Percentiles rank a stretch among this genome's conserved stretches.
These are phyloP conservation scores for Clarias pachynema DNA, from an alignment of 2,797 vertebrate species.

Conservation along the genomic window DNA sequence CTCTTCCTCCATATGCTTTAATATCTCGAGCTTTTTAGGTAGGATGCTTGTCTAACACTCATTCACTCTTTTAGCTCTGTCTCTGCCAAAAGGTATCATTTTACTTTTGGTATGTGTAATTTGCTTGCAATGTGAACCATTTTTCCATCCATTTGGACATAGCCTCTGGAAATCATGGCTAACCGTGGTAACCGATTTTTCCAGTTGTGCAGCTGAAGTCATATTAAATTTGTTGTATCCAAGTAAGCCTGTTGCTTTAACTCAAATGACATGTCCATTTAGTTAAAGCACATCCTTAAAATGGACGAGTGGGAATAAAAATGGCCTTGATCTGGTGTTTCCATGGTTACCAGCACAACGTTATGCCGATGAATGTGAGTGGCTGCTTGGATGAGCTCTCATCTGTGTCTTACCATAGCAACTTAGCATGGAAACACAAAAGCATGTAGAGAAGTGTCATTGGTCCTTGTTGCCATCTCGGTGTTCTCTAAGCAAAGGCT, in stretches of 20 bases:
- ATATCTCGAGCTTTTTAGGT: slow-evolving; percentile 41
- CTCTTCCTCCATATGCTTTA: slow-evolving; percentile 47
- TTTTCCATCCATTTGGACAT: slow-evolving; percentile 46
- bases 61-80: slow-evolving; percentile 15
- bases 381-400: slow-evolving; percentile 39
- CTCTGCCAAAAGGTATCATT: slow-evolving; percentile 21
- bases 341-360: slow-evolving; percentile 46
- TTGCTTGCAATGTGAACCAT: slow-evolving; percentile 49
- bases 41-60: slow-evolving; percentile 30
- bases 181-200: slow-evolving; percentile 42
- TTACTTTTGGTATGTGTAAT: slow-evolving; percentile 40
- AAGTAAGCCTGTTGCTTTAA: slow-evolving; percentile 9
- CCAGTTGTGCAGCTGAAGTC: slow-evolving; percentile 22
- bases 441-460: slow-evolving; percentile 40
- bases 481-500: slow-evolving; percentile 47
- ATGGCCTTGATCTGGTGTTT: slow-evolving; percentile 36
- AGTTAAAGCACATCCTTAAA: slow-evolving; percentile 11
- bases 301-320: slow-evolving; percentile 23
- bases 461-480: slow-evolving; percentile 44
- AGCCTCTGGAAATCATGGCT: slow-evolving; percentile 49
- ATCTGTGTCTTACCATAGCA: slow-evolving; percentile 50
- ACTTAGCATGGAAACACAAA: slow-evolving; percentile 34
- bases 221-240: background rate
- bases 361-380: slow-evolving; percentile 35
- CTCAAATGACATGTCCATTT: slow-evolving; percentile 13